These are phyloP conservation scores for Harpegnathos saltator DNA, from an alignment of 1,140 invertebrate species.

Conservation along the genomic window DNA sequence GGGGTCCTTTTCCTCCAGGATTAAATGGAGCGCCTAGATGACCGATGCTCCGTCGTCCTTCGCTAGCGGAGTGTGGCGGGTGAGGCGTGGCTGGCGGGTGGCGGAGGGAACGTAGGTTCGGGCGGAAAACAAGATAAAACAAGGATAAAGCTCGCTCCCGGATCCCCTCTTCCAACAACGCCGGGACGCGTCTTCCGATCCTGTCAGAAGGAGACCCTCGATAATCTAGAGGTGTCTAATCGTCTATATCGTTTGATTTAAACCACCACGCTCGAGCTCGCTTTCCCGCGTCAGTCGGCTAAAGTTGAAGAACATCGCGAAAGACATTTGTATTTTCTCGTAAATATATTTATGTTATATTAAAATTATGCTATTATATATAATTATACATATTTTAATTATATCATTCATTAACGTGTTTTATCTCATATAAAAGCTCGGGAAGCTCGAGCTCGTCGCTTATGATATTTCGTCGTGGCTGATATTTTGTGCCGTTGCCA, in stretches of 20 bases:
- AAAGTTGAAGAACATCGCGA: not conserved
- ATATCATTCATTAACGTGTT: not conserved
- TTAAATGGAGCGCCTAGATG: conserved; percentile 86
- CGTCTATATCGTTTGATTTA: conserved; percentile 58
- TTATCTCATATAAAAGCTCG: not conserved
- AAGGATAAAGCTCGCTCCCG: conserved; percentile 78
- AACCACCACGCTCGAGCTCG: conserved; percentile 8
- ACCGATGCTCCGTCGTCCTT: conserved; percentile 83
- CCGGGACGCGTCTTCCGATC: conserved; percentile 50
- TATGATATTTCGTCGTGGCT: too few species aligned
- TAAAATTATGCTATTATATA: too few species aligned
- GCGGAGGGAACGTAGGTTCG: conserved; percentile 64
- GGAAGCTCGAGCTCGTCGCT: not conserved
- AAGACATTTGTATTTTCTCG: not conserved
- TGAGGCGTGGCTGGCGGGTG: conserved; percentile 47
- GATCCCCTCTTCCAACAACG: conserved; percentile 51
- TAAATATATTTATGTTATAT: too few species aligned
- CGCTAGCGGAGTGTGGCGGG: conserved; percentile 51
- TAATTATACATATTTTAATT: too few species aligned
- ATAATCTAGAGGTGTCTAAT: conserved; percentile 69
- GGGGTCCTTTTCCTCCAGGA: conserved; percentile 83
- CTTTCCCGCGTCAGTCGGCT: not conserved
- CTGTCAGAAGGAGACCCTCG: conserved; percentile 66
- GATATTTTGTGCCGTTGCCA: conserved; percentile 13
- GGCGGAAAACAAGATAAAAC: conserved; percentile 84